Conservation (phyloP, 2,113 vertebrate species). For the Lagopus leucura region DNA sequence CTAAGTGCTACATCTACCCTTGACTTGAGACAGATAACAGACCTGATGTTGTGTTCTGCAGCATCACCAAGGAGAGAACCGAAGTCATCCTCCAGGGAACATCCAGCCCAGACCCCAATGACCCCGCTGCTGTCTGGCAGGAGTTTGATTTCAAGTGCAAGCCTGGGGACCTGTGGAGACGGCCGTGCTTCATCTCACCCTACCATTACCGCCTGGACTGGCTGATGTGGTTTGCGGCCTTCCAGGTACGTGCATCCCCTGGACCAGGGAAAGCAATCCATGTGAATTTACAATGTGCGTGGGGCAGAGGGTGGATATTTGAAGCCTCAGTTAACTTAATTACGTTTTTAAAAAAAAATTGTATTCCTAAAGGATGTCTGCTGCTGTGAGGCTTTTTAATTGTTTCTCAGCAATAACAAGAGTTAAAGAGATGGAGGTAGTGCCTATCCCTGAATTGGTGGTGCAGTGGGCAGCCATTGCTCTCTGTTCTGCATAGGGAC, state of each 20-base stretch:
- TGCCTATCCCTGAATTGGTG: not conserved
- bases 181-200: conserved; percentile 89
- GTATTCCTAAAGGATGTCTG: not conserved
- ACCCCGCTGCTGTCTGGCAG: conserved; percentile 86
- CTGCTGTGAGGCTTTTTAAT: not conserved
- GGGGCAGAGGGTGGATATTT: not conserved
- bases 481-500: not conserved
- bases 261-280: not conserved
- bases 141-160: conserved; percentile 96
- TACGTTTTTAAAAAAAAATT: not conserved
- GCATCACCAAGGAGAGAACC: conserved; percentile 93
- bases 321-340: not conserved
- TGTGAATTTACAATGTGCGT: not conserved
- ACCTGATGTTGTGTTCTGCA: not conserved
- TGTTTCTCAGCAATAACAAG: not conserved
- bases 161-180: conserved; percentile 82
- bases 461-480: not conserved
- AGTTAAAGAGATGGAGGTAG: not conserved
- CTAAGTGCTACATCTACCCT: too few species aligned
- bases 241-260: conserved; percentile 83
- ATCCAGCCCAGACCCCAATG: conserved; percentile 81
- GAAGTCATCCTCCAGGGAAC: conserved; percentile 95
- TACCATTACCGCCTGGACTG: conserved; percentile 97
- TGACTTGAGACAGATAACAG: not conserved
- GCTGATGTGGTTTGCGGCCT: conserved; percentile 98